Evolutionary conservation across 2,888 invertebrate species (phyloP).

Genomic region (Eupithecia abbreviata): DNA sequence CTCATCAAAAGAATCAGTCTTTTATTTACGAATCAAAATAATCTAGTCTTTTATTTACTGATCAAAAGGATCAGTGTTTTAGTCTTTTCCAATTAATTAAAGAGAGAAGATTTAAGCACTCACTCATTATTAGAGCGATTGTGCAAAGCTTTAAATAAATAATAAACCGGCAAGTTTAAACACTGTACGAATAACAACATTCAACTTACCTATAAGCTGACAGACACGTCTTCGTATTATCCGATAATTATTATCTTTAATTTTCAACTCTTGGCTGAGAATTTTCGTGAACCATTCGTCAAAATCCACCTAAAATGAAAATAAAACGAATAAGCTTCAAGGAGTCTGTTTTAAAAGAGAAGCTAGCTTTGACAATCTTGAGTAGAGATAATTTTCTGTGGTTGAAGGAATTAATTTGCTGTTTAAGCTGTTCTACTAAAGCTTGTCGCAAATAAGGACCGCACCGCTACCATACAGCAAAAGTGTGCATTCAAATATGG

Average conservation of each 20-base stretch:
- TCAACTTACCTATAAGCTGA: conserved; percentile 88
- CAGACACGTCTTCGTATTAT: conserved; percentile 93
- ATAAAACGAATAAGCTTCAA: neutral
- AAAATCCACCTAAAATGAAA: conserved; percentile 89
- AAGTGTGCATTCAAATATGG: no score
- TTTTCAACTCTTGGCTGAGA: conserved; percentile 91
- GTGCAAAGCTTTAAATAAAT: no score
- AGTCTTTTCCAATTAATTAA: no score
- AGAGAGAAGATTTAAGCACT: no score
- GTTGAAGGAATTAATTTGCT: neutral
- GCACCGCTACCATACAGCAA: no score
- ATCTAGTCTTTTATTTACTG: no score
- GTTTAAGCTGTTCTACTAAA: neutral
- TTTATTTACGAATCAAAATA: no score
- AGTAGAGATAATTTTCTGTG: neutral
- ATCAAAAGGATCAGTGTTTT: no score
- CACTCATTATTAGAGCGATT: no score
- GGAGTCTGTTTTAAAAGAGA: neutral
- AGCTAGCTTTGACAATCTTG: neutral
- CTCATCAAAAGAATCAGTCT: no score
- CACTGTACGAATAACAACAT: neutral
- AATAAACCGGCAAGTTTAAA: neutral
- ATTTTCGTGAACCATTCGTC: conserved; percentile 95
- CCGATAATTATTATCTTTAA: conserved; percentile 91
- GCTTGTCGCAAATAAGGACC: neutral